Evolutionary conservation across 2,888 invertebrate species (phyloP).

Genomic region (Lithophane leautieri): DNA sequence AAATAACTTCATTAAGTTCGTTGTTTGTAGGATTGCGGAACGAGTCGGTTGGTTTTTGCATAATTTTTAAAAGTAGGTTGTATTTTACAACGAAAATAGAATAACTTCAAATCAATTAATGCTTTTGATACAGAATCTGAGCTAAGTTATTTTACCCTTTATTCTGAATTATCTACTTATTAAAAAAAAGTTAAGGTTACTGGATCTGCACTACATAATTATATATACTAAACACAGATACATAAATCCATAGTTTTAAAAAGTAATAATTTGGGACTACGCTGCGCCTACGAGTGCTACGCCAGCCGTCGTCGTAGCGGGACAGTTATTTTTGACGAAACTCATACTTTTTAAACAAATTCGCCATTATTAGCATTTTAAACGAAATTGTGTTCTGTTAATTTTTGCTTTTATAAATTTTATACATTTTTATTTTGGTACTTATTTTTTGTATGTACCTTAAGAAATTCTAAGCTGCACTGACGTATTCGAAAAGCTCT

Average conservation of each 20-base stretch:
- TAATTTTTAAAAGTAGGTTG: slow-evolving; percentile 2
- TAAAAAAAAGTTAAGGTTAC: too few species aligned
- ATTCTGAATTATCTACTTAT: not conserved
- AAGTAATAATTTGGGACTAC: not conserved
- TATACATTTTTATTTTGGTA: not conserved
- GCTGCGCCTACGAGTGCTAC: slow-evolving; percentile 31
- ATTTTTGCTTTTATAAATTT: not conserved
- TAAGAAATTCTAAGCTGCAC: not conserved
- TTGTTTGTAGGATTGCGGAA: slow-evolving; percentile 3
- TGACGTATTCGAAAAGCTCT: not conserved
- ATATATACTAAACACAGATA: not conserved
- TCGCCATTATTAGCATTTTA: not conserved
- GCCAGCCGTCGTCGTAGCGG: slow-evolving; percentile 10
- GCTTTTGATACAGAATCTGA: not conserved
- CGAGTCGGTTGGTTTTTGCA: slow-evolving; percentile 1
- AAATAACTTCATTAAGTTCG: slow-evolving; percentile 33
- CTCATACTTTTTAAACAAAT: not conserved
- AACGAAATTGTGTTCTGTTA: not conserved
- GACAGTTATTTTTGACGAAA: not conserved
- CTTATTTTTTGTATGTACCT: not conserved
- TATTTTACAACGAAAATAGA: not conserved
- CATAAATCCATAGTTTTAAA: not conserved
- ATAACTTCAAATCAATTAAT: not conserved
- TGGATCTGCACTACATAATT: too few species aligned
- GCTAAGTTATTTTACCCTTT: not conserved